These are phyloP conservation scores for Martes martes DNA, from an alignment of 2,113 vertebrate species.

Conservation along the genomic window DNA sequence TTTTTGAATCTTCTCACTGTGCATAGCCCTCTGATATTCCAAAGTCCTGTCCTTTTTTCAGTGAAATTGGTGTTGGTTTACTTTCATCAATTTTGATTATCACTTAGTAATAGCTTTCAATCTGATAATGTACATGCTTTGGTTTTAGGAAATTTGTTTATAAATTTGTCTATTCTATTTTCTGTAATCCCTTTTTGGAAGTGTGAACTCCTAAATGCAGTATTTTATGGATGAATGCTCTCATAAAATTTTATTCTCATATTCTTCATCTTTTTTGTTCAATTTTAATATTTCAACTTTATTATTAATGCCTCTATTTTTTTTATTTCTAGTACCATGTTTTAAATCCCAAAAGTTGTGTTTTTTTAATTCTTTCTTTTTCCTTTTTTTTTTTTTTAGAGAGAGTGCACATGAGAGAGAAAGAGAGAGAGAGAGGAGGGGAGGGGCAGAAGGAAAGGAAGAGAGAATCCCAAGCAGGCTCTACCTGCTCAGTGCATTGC, in stretches of 20 bases:
- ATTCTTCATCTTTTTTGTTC: background rate
- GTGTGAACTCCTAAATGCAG: background rate
- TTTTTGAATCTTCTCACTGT: background rate
- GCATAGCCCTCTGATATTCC: background rate
- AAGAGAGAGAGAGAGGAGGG: no score
- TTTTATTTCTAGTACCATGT: background rate
- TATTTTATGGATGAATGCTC: background rate
- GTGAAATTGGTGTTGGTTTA: background rate
- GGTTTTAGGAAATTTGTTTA: background rate
- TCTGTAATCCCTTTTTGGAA: background rate
- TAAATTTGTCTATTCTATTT: background rate
- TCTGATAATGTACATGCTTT: background rate
- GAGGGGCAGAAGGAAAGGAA: background rate
- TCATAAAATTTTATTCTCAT: background rate
- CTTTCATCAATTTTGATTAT: background rate
- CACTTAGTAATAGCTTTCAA: background rate
- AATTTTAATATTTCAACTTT: background rate
- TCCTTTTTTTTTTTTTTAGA: background rate
- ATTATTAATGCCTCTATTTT: background rate
- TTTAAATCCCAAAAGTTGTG: background rate
- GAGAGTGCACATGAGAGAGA: background rate
- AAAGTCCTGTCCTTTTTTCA: background rate
- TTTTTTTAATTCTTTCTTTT: background rate
- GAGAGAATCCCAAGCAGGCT: background rate
- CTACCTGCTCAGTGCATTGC: background rate